phyloP scores from a whole-genome alignment of 1,140 invertebrate species.

The Drosophila hydei region DNA sequence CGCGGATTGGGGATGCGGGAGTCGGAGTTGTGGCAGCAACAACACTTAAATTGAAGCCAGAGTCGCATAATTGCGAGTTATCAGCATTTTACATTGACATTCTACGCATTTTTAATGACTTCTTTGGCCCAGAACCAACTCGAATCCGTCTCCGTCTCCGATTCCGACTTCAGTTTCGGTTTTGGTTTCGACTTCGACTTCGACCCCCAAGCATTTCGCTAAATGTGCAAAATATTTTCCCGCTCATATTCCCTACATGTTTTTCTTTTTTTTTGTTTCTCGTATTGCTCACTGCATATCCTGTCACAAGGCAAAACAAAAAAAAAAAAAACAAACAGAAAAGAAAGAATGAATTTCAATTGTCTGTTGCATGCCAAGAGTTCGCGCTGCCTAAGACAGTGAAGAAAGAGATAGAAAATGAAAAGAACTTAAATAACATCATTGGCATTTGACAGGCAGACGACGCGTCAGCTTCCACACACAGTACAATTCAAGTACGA shows the following conservation, averaged over 20 bases:
- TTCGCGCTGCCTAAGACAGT: neutral
- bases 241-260: neutral
- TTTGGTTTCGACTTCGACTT: slow-evolving; percentile 6
- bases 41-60: slow-evolving; percentile 38
- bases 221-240: slow-evolving; percentile 11
- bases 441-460: slow-evolving; percentile 76
- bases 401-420: neutral
- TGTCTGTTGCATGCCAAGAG: slow-evolving; percentile 48
- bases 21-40: neutral
- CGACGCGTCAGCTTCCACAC: slow-evolving; percentile 30
- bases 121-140: slow-evolving; percentile 48
- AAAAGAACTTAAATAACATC: slow-evolving; percentile 59
- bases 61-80: slow-evolving; percentile 73
- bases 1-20: neutral
- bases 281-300: slow-evolving; percentile 24
- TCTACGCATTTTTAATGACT: slow-evolving; percentile 76
- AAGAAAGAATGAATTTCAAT: slow-evolving; percentile 47
- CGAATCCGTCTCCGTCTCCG: slow-evolving; percentile 3
- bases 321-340: too few species aligned
- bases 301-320: slow-evolving; percentile 22
- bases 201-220: neutral
- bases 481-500: neutral
- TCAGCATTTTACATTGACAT: slow-evolving; percentile 77
- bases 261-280: neutral
- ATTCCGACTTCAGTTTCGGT: too few species aligned